A percentile compares a stretch with the other conserved stretches of the same genome.
phyloP scores from a whole-genome alignment of 2,113 vertebrate genomes.

The Brachypodius melanocephalos region DNA sequence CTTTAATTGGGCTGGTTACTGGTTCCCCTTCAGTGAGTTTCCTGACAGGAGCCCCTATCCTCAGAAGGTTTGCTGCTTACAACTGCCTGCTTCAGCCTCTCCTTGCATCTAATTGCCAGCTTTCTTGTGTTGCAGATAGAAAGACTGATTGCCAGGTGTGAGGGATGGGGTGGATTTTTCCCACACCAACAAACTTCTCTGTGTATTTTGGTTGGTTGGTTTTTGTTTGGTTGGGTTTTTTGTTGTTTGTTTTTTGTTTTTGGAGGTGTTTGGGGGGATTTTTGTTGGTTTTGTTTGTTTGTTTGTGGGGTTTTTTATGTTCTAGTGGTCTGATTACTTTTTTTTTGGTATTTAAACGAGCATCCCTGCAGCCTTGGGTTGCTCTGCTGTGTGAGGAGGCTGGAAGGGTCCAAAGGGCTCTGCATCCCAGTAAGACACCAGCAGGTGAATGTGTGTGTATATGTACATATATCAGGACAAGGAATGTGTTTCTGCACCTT shows the following conservation, averaged over 20 bases:
- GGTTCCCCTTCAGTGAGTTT: slow-evolving; percentile 50
- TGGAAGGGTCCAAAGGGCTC: neutral
- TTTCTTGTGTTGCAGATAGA: slow-evolving; percentile 1
- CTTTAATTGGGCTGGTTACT: slow-evolving; percentile 47
- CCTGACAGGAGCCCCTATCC: slow-evolving; percentile 34
- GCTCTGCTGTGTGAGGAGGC: neutral
- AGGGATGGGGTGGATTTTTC: neutral
- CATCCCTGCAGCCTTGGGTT: neutral
- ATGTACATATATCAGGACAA: neutral
- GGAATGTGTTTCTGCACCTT: neutral
- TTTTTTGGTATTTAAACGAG: neutral
- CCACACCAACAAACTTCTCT: neutral
- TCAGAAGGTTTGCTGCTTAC: slow-evolving; percentile 31
- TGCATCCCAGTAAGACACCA: neutral
- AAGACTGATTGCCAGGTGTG: slow-evolving; percentile 22
- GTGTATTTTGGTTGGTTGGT: neutral
- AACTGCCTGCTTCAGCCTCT: slow-evolving; percentile 8
- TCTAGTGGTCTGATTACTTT: neutral
- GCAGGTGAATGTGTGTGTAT: neutral
- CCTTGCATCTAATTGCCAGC: neutral
- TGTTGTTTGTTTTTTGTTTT: neutral
- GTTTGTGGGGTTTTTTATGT: neutral
- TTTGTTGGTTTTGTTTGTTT: neutral
- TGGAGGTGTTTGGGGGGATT: neutral
- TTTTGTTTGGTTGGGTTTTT: neutral